Evolutionary conservation across 1,140 invertebrate species (phyloP).

Genomic region (Drosophila tani): DNA sequence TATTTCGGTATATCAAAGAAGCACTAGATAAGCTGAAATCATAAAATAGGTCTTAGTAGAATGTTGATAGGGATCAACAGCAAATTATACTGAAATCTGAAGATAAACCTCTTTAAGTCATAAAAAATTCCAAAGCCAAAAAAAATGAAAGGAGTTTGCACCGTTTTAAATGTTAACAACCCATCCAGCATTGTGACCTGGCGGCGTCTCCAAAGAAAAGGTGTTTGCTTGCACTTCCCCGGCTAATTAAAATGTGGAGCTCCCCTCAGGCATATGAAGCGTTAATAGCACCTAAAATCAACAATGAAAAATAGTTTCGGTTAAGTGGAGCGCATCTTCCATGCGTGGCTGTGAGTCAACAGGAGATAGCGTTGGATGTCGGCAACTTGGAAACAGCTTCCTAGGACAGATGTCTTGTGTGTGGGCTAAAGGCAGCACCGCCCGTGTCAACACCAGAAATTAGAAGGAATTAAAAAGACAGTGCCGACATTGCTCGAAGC

Average conservation of each 20-base stretch:
- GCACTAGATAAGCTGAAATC: background rate
- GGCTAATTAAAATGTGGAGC: conserved; percentile 52
- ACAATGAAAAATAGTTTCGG: conserved; percentile 42
- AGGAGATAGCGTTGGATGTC: conserved; percentile 61
- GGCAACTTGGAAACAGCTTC: conserved; percentile 29
- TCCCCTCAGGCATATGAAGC: conserved; percentile 7
- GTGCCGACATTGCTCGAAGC: conserved; percentile 52
- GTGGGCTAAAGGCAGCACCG: conserved; percentile 19
- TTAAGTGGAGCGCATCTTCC: conserved; percentile 53
- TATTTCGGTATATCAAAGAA: conserved; percentile 22
- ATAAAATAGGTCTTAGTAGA: background rate
- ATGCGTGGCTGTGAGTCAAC: conserved; percentile 62
- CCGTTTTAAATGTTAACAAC: background rate
- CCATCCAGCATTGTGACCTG: conserved; percentile 16
- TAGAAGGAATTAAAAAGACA: conserved; percentile 78
- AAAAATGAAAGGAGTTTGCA: conserved; percentile 2
- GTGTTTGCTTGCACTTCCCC: conserved; percentile 12
- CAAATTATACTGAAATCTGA: conserved; percentile 7
- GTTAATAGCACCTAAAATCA: conserved; percentile 38
- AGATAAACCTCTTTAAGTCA: background rate
- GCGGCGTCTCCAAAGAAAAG: conserved; percentile 30
- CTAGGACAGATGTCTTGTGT: conserved; percentile 31
- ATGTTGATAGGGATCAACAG: background rate
- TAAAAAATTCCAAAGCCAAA: background rate
- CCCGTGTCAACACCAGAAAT: conserved; percentile 69